phyloP scores from a whole-genome alignment of 1,140 invertebrate species.

The Thrips palmi region DNA sequence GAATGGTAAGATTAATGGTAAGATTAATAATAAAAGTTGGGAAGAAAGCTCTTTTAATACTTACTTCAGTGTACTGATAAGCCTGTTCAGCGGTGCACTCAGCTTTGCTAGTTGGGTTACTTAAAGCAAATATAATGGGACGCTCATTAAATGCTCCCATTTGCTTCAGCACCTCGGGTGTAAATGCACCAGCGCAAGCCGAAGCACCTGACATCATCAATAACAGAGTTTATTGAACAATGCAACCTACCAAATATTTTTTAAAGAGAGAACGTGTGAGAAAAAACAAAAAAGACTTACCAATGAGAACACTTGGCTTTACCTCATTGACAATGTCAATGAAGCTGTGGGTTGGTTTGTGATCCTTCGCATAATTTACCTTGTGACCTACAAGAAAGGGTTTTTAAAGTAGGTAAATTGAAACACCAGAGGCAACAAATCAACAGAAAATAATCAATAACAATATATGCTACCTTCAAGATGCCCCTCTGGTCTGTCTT shows the following conservation, averaged over 20 bases:
- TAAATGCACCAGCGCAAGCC: constrained; percentile 76
- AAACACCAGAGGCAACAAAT: not conserved
- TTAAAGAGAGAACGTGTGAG: not conserved
- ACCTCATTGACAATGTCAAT: constrained; percentile 59
- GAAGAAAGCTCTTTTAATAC: constrained; percentile 12
- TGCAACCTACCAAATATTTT: constrained; percentile 7
- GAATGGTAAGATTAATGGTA: not conserved
- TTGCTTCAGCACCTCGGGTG: constrained; percentile 57
- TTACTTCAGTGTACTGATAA: constrained; percentile 68
- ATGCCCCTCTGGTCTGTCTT: constrained; percentile 48
- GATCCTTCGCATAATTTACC: constrained; percentile 63
- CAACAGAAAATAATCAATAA: constrained; percentile 4
- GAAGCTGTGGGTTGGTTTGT: constrained; percentile 54
- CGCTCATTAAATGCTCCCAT: constrained; percentile 75
- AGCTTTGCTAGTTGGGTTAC: constrained; percentile 89
- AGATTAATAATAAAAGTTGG: not conserved
- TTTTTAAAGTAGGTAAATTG: not conserved
- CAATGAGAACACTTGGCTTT: constrained; percentile 71
- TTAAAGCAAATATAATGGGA: constrained; percentile 87
- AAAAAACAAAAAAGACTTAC: constrained; percentile 26
- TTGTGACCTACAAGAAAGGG: constrained; percentile 43
- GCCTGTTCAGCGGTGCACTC: constrained; percentile 92
- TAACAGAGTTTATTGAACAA: constrained; percentile 7
- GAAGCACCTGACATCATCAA: constrained; percentile 46
- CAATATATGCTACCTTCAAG: constrained; percentile 31